Evolutionary conservation across 2,797 vertebrate species (phyloP), one percentile per base, ranked within the genome.

Genomic region (Ambastaia sidthimunki): DNA sequence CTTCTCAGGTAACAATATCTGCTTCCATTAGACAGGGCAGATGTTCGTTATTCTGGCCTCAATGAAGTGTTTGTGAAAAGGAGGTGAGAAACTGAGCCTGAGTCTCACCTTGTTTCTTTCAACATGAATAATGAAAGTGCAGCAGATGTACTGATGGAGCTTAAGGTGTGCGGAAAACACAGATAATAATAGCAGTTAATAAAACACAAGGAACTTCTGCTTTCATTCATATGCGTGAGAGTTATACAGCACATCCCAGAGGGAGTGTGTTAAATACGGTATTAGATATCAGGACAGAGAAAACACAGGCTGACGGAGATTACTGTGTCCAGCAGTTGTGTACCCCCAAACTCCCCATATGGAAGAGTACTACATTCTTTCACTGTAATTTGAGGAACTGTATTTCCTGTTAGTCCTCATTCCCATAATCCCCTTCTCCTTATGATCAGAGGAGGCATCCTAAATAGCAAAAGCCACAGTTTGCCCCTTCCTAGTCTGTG

Each of bases 181-280:
- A 76, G 87, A 90, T 89, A 87, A 90, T 85, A 88, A 88, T 80
- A 88, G 85, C 87, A 89, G 86, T 88, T 89, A 85, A 91, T 90
- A 89, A 92, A 91, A 90, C 87, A 86, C 86, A 72, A 86, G 81
- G 6, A 88, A 90, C 86, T 88, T 89, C 87, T 89, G 86, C 89
- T 91, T 92, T 91, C 87, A 88, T 28, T 85, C 84, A 84, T 85
- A 82, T 90, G 87, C 86, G 80, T 80, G 73, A 48, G 86, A 89
- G 86, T 90, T 89, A 90, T 88, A 65, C 72, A 88, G 85, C 84
- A 48, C 55, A 71, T 91, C 90, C 90, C 91, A 81, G 73, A 88
- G 91, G 92, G 91, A 92, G 85, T 85, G 85, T 83, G 89, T 87
- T 90, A 85, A 90, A 89, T 68, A 80, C 69, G 12, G 78, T 87